Base-by-base conservation (phyloP, 92 coral and sea anemone species). In the Umimayanthus chanpuru region DNA sequence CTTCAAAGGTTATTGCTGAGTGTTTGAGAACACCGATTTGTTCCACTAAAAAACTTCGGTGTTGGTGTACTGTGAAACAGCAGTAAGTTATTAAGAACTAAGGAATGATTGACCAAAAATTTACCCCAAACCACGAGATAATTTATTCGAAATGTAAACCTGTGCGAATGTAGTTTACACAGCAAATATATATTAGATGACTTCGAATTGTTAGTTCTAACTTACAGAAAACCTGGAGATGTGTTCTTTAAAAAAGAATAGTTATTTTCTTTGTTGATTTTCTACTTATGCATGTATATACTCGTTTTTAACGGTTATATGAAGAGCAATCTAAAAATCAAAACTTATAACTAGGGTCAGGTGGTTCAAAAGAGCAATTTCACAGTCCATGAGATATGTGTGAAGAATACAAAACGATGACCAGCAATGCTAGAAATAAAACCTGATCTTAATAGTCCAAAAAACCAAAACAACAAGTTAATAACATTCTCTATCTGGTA, bases 401-500 rank as follows among this genome's bases (percentile, higher is more conserved):
- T 11, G 77, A 26, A 30, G 28, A 71, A 15, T 4, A 81, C 41
- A 38, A 14, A 38, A 47, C 66, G 21, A 78, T 70, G 21, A 70
- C 76, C 66, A 41, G 77, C 15, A 30, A 10, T 43, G 20, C 65
- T 43, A 3, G 49, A 82, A 29, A 41, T 4, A 5, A 30, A 83
- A 83, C 87, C 87, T 83, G 87, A 66, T 70, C 20, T 16, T 43
- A 29, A 83, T 30, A n/a, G 58, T 39, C 32, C 77, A 68, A 83
- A 44, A 11, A 36, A 20, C 47, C 32, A 81, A 70, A 20, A 70
- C 32, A 81, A 70, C 41, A 71, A 9, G 25, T 68, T 3, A 41
- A 70, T 44, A 6, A 44, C 65, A 8, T 20, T 2, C 6, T 75
- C 10, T 75, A 0, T 58, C 50, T 12, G 11, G 20, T 41, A 30